Evolutionary conservation across 2,113 vertebrate species (phyloP).

Genomic region (Aplodontia rufa): DNA sequence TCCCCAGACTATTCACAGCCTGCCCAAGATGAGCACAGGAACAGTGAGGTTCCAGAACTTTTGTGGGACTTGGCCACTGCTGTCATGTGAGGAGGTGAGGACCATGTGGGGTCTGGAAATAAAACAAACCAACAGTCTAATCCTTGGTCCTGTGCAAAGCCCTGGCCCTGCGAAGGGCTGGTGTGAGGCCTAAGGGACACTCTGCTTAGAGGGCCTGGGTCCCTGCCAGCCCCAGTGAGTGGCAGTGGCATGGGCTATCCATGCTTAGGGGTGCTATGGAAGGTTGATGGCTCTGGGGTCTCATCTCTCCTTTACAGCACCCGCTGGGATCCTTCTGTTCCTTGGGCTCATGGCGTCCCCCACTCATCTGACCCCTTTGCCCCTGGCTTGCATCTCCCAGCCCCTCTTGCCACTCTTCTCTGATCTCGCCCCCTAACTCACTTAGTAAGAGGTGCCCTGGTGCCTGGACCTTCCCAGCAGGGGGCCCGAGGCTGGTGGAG

Average conservation of each 20-base stretch:
- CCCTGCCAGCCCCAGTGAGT: fast-evolving
- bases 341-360: too few relatives aligned
- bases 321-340: background rate
- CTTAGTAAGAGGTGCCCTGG: fast-evolving
- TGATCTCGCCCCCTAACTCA: background rate
- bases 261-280: background rate
- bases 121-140: too few relatives aligned
- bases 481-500: fast-evolving
- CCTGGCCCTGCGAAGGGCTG: fast-evolving
- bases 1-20: background rate
- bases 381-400: background rate
- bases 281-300: fast-evolving
- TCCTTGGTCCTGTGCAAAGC: fast-evolving
- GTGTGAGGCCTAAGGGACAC: fast-evolving
- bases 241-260: fast-evolving
- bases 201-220: fast-evolving
- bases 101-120: background rate
- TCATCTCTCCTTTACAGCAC: fast-evolving
- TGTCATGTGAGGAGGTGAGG: background rate
- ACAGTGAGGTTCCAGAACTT: background rate
- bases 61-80: background rate
- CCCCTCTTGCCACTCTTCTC: background rate
- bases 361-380: too few relatives aligned
- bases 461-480: background rate
- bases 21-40: background rate